Conservation (phyloP, 2,113 vertebrate species). For the Pygoscelis adeliae region DNA sequence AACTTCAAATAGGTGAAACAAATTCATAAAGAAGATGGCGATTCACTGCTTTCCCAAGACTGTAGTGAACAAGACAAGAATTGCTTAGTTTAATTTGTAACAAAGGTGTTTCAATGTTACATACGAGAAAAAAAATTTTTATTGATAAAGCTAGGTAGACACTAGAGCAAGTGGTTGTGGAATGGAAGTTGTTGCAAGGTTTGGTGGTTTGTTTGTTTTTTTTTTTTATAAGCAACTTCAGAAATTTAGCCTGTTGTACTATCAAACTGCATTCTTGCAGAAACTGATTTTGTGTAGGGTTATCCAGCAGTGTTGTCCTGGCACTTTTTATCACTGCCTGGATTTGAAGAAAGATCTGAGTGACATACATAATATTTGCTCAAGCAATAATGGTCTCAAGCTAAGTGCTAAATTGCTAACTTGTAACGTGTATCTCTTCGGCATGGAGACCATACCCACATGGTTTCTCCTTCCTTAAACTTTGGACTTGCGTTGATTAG, state of each 20-base stretch:
- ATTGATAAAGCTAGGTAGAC: background rate
- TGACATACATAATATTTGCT: background rate
- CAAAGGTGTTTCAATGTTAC: background rate
- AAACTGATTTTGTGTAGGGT: background rate
- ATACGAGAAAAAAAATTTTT: background rate
- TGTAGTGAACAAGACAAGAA: background rate
- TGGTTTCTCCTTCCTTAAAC: background rate
- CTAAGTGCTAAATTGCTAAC: accelerated
- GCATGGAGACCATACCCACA: accelerated
- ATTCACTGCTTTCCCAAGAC: background rate
- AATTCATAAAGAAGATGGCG: accelerated
- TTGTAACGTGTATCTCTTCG: accelerated
- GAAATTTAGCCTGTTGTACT: background rate
- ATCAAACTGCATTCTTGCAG: background rate
- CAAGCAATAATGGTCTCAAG: background rate
- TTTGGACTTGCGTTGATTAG: background rate
- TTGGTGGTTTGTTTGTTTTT: background rate
- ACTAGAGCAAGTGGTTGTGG: background rate
- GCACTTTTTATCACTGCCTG: background rate
- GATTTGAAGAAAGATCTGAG: background rate
- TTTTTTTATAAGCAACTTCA: background rate
- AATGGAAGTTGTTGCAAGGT: background rate
- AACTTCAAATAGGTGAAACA: background rate
- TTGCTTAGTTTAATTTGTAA: background rate
- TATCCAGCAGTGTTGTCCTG: background rate